Evolutionary conservation across 2,113 vertebrate species (phyloP).

Genomic region (Pitta sordida): DNA sequence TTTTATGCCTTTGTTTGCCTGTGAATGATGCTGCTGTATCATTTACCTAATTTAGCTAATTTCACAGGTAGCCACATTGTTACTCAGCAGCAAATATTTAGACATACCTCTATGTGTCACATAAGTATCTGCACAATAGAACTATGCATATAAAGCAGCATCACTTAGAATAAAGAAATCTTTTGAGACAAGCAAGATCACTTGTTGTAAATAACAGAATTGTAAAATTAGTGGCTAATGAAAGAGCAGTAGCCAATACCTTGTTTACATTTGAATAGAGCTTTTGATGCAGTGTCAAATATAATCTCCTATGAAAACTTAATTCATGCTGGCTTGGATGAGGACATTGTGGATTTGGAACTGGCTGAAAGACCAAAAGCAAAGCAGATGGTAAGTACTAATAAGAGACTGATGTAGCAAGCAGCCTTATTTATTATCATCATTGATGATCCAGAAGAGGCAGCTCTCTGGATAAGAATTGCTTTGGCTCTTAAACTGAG

Average conservation of each 20-base stretch:
- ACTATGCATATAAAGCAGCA: neutral
- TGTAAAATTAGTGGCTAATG: slow-evolving; percentile 3
- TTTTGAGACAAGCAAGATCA: neutral
- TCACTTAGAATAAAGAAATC: neutral
- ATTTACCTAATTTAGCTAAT: neutral
- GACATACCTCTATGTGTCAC: neutral
- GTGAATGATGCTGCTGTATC: neutral
- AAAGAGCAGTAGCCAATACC: neutral
- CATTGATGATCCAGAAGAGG: slow-evolving; percentile 16
- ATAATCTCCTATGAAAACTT: slow-evolving; percentile 22
- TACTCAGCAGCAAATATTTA: neutral
- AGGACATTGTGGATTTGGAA: neutral
- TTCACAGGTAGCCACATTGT: neutral
- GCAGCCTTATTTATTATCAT: slow-evolving; percentile 8
- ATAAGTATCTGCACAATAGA: neutral
- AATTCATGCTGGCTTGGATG: neutral
- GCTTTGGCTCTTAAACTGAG: slow-evolving; percentile 7
- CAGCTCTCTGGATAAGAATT: neutral
- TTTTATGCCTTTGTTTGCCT: neutral
- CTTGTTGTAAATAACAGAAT: slow-evolving; percentile 7
- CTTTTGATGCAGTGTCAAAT: slow-evolving; percentile 24
- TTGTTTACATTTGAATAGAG: slow-evolving; percentile 31
- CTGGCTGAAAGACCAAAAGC: slow-evolving; percentile 16
- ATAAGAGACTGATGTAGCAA: neutral
- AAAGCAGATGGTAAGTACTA: slow-evolving; percentile 2